Evolutionary conservation across 2,113 vertebrate species (phyloP).

Genomic region (Marcusenius ussheri): DNA sequence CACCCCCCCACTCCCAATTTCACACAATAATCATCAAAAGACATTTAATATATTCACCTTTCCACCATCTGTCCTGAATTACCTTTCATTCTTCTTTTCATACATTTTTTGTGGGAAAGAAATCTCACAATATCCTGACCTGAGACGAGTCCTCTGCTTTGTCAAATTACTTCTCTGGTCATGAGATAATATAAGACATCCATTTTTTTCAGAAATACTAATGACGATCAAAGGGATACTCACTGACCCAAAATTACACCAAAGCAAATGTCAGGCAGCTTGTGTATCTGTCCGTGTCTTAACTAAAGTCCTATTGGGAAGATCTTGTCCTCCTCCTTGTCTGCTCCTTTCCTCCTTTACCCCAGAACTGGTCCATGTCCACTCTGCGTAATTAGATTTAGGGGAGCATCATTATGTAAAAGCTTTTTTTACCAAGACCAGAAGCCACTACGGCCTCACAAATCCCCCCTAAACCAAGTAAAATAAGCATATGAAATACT

Average conservation of each 20-base stretch:
- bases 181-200: background rate
- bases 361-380: background rate
- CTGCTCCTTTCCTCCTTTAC: background rate
- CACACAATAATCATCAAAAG: background rate
- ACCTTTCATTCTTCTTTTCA: background rate
- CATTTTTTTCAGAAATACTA: background rate
- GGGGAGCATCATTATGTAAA: background rate
- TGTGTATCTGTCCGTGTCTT: background rate
- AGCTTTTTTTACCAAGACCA: background rate
- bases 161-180: background rate
- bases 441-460: background rate
- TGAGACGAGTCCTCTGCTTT: background rate
- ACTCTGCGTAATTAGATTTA: background rate
- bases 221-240: background rate
- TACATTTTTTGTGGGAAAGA: background rate
- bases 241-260: background rate
- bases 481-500: background rate
- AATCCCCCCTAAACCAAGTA: background rate
- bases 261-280: background rate
- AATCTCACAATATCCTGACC: background rate
- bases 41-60: background rate
- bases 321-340: background rate
- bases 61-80: background rate
- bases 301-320: background rate
- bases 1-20: background rate